Conservation (phyloP, 2,113 vertebrate genomes). For the Lucifuga dentata region DNA sequence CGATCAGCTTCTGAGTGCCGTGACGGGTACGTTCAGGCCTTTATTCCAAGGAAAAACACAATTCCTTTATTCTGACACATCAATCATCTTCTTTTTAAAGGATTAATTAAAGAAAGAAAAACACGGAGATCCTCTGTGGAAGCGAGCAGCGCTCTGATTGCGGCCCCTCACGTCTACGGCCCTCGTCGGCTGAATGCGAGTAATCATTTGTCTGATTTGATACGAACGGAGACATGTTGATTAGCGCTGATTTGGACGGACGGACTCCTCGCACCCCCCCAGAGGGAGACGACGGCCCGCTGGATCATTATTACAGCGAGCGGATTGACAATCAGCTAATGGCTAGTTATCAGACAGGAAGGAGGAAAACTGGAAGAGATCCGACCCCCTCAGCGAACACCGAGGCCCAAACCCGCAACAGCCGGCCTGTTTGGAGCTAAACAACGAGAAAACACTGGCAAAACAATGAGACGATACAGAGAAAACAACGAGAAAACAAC, state of each 20-base stretch:
- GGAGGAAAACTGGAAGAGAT: constrained; percentile 12
- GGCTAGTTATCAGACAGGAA: constrained; percentile 85
- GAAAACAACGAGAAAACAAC: too few relatives aligned
- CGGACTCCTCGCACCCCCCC: constrained; percentile 6
- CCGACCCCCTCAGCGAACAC: not conserved
- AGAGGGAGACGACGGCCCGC: constrained; percentile 86
- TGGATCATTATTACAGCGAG: constrained; percentile 90
- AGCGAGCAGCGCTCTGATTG: constrained; percentile 68
- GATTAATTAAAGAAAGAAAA: constrained; percentile 83
- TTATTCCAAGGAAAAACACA: constrained; percentile 9
- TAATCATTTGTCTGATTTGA: constrained; percentile 85
- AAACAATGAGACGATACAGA: too few relatives aligned
- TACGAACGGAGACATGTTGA: constrained; percentile 89
- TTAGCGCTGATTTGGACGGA: constrained; percentile 93
- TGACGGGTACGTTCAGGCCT: not conserved
- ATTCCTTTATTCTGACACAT: constrained; percentile 19
- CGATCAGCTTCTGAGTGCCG: not conserved
- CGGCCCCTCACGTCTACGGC: constrained; percentile 80
- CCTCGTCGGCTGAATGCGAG: constrained; percentile 91
- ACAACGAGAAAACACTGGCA: constrained; percentile 26
- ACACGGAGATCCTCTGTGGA: constrained; percentile 65
- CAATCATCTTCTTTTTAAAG: constrained; percentile 84
- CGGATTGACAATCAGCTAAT: constrained; percentile 90
- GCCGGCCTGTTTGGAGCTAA: constrained; percentile 45
- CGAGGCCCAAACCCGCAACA: constrained; percentile 21